A percentile compares a stretch with the other conserved stretches of the same genome.
These are phyloP conservation scores for Echeneis naucrates DNA, from an alignment of 2,797 vertebrate species.

Conservation along the genomic window DNA sequence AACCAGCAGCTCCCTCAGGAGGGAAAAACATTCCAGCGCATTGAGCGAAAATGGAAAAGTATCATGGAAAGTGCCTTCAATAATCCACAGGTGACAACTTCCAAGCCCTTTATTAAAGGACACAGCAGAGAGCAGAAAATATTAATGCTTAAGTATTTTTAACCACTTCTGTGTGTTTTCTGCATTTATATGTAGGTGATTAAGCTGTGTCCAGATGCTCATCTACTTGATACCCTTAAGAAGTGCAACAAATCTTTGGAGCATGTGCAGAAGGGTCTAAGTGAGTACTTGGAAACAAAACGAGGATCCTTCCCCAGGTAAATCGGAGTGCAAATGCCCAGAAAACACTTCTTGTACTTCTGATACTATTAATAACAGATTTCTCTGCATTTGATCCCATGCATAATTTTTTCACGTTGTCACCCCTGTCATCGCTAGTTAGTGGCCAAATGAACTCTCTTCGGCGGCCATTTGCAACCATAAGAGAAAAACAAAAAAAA, in stretches of 20 bases:
- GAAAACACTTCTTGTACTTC: not conserved
- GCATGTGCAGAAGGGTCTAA: conserved; percentile 92
- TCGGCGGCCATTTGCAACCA: not conserved
- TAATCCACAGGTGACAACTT: conserved; percentile 84
- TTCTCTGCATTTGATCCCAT: not conserved
- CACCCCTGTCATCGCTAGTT: not conserved
- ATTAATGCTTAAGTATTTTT: conserved; percentile 38
- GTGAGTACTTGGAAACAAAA: conserved; percentile 93
- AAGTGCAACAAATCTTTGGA: conserved; percentile 89
- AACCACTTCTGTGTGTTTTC: conserved; percentile 1
- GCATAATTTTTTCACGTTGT: not conserved
- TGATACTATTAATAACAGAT: not conserved
- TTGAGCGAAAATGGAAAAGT: conserved; percentile 89
- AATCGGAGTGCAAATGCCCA: not conserved
- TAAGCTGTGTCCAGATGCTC: conserved; percentile 87
- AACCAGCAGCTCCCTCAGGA: conserved; percentile 90
- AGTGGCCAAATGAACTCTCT: not conserved
- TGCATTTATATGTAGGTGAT: conserved; percentile 84
- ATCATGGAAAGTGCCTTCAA: conserved; percentile 88
- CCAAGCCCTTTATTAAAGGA: not conserved
- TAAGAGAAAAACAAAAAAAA: conserved; percentile 2
- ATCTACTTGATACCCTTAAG: conserved; percentile 84
- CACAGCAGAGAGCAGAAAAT: not conserved
- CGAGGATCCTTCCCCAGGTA: conserved; percentile 88
- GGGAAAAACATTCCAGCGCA: conserved; percentile 86